phyloP scores from a whole-genome alignment of 2,888 invertebrate genomes.

The Caenorhabditis uteleia region DNA sequence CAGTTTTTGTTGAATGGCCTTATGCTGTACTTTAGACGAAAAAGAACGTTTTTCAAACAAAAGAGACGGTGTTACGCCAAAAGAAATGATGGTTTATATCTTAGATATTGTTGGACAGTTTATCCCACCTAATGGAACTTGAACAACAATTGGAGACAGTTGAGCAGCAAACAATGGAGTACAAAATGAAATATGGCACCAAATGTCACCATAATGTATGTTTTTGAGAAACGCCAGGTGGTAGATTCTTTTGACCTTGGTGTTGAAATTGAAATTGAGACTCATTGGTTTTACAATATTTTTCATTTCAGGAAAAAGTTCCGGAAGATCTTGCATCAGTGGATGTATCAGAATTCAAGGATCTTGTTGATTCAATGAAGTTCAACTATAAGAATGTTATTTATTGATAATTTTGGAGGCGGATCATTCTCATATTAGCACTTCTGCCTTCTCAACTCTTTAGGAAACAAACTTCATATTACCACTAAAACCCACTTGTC shows the following conservation, averaged over 20 bases:
- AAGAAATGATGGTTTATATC: not conserved
- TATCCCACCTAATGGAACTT: slow-evolving; percentile 25
- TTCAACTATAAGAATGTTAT: not conserved
- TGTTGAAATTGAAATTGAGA: slow-evolving; percentile 5
- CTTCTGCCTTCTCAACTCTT: too few species aligned
- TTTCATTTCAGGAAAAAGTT: slow-evolving; percentile 29
- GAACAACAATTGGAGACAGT: slow-evolving; percentile 20
- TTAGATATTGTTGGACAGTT: slow-evolving; percentile 26
- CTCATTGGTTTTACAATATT: slow-evolving; percentile 4
- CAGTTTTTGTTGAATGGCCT: too few species aligned
- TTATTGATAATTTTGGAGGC: not conserved
- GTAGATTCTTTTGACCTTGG: slow-evolving; percentile 4
- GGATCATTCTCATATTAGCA: too few species aligned
- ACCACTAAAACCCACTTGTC: too few species aligned
- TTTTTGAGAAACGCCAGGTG: not conserved
- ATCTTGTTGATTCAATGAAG: slow-evolving; percentile 16
- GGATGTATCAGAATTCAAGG: slow-evolving; percentile 29
- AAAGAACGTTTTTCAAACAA: too few species aligned
- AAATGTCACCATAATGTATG: slow-evolving; percentile 1
- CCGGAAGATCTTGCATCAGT: slow-evolving; percentile 30
- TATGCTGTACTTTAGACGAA: too few species aligned
- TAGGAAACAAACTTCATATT: too few species aligned
- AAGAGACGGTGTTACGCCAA: too few species aligned
- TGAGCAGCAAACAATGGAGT: slow-evolving; percentile 17
- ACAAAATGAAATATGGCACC: too few species aligned